Evolutionary conservation across 2,888 invertebrate genomes (phyloP), one percentile per base, ranked within the genome.

Genomic region (Protophormia terraenovae): DNA sequence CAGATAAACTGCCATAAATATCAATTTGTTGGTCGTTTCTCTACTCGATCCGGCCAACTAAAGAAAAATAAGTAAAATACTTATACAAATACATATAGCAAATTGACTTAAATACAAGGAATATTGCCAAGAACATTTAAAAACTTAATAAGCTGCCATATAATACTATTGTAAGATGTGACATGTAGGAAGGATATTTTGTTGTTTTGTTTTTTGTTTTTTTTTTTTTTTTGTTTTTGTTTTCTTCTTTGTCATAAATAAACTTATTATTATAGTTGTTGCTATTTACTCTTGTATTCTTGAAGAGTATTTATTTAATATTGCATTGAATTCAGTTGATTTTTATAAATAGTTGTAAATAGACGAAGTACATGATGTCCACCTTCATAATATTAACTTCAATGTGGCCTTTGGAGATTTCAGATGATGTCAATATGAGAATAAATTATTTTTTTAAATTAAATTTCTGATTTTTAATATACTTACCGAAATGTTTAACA

Each of bases 1-100:
- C 24, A 47, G 50, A 69, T 55, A 64, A 60, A 73, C 45, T 53
- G 38, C 41, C 35, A 45, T 78, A 79, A 83, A 83, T 83, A 78
- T 78, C 73, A 69, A 73, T 83, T 78, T 60, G 66, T 69, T 78
- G 73, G 41, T 53, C 60, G 47, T 19, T 50, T 22, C 27, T 38
- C 55, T 55, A 14, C 67, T 53, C 12, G 3, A 16, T 27, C 27
- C 12, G 10, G 32, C 12, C 16, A 12, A 64, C 19, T 12, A 29
- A 60, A 60, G 2, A 24, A 19, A 8, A 3, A 10, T 5, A 16
- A 27, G 3, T 5, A 14, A 27, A 55, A 14, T n/a, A 6, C 27
- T 14, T 4, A 24, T 12, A 10, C 5, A 53, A 53, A 24, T 29
- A 1, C 19, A 16, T 12, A 67, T 19, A 50, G 16, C 8, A 50